Conservation (phyloP, 2,113 vertebrate genomes). For the Ameiurus melas region DNA sequence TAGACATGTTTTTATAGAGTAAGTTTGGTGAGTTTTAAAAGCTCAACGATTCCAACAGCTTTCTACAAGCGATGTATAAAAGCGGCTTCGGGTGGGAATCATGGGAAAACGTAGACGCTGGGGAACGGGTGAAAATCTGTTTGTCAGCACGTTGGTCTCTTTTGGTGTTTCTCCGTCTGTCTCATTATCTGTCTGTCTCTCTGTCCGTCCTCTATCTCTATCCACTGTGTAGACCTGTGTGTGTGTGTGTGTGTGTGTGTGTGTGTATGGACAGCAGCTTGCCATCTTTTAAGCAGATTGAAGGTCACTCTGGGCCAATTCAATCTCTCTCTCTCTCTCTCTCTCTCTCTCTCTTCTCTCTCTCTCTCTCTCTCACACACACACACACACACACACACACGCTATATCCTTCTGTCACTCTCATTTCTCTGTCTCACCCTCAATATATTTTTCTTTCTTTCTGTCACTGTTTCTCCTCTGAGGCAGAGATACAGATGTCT, state of each 20-base stretch:
- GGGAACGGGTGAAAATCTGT: not conserved
- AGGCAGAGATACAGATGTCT: not conserved
- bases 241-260: not conserved
- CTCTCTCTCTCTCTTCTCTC: not conserved
- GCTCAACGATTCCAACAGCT: too few species aligned
- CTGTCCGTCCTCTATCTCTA: not conserved
- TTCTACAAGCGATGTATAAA: not conserved
- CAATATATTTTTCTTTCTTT: not conserved
- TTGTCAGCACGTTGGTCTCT: not conserved
- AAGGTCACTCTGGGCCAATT: conserved; percentile 18
- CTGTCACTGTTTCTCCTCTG: not conserved
- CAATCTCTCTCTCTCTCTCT: conserved; percentile 1
- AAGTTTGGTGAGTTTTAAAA: too few species aligned
- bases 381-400: not conserved
- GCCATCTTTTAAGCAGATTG: conserved; percentile 14
- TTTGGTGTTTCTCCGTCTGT: not conserved
- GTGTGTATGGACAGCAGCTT: conserved; percentile 10
- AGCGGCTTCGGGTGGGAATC: not conserved
- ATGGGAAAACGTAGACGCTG: not conserved
- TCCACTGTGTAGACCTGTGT: not conserved
- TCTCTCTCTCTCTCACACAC: conserved; percentile 3
- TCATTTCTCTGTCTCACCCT: not conserved
- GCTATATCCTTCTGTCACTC: not conserved
- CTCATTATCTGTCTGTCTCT: not conserved
- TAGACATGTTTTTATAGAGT: too few species aligned